These are phyloP conservation scores for Syrrhaptes paradoxus DNA, from an alignment of 2,113 vertebrate genomes.

Conservation along the genomic window DNA sequence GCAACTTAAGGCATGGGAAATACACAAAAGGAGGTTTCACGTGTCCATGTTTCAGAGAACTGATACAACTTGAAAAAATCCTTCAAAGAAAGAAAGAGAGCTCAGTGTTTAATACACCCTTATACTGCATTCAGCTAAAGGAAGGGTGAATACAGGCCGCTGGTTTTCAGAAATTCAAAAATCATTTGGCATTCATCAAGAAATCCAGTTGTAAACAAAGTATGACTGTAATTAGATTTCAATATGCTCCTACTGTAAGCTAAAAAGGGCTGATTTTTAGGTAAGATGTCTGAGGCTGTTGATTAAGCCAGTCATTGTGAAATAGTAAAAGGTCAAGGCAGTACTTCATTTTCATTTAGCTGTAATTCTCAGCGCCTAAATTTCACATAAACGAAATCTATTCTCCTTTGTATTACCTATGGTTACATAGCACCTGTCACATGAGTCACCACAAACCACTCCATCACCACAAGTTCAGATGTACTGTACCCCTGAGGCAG, in stretches of 20 bases:
- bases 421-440: not conserved
- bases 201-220: not conserved
- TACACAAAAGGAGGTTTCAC: not conserved
- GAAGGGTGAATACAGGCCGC: not conserved
- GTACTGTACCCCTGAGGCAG: not conserved
- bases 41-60: not conserved
- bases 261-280: not conserved
- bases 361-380: not conserved
- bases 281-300: not conserved
- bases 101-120: not conserved
- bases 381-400: not conserved
- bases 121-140: not conserved
- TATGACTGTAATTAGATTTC: not conserved
- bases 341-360: not conserved
- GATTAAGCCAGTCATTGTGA: not conserved
- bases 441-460: fast-evolving
- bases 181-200: not conserved
- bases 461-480: not conserved
- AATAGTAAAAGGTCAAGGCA: not conserved
- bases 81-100: not conserved
- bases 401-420: not conserved
- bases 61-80: not conserved
- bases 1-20: not conserved
- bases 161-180: not conserved
- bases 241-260: not conserved